Conservation (phyloP, 2,797 vertebrate species). For the Atherinosoma microstoma region DNA sequence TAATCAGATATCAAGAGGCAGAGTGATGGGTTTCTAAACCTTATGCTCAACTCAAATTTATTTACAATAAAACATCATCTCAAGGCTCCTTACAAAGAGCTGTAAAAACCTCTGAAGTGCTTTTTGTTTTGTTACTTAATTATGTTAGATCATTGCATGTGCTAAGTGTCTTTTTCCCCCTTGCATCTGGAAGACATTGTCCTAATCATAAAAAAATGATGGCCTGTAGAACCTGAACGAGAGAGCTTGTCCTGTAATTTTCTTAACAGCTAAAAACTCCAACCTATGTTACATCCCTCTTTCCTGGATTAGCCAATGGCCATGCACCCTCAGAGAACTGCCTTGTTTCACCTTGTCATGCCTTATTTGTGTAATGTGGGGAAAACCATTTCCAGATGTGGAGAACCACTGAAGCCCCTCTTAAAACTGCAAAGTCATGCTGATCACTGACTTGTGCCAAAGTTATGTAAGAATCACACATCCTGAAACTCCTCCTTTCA, state of each 20-base stretch:
- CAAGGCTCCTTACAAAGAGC: neutral
- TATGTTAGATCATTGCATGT: neutral
- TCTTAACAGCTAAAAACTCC: slow-evolving; percentile 5
- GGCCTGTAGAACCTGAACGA: neutral
- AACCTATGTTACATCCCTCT: slow-evolving; percentile 6
- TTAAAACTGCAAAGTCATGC: slow-evolving; percentile 72
- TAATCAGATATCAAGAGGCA: neutral
- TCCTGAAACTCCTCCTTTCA: slow-evolving; percentile 12
- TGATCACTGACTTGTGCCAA: slow-evolving; percentile 35
- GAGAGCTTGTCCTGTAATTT: slow-evolving; percentile 1
- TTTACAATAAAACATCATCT: neutral
- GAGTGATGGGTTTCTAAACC: neutral
- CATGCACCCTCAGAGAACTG: slow-evolving; percentile 46
- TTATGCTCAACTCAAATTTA: neutral
- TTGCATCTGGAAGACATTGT: neutral
- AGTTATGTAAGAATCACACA: slow-evolving; percentile 43
- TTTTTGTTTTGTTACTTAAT: neutral
- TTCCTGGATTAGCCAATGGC: slow-evolving; percentile 59
- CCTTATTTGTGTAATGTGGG: slow-evolving; percentile 2
- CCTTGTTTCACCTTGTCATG: slow-evolving; percentile 36
- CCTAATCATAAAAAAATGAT: neutral
- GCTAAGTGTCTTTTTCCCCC: neutral
- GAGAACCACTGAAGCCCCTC: slow-evolving; percentile 16
- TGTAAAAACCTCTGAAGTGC: no score
- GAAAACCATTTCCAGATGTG: slow-evolving; percentile 78